phyloP scores from a whole-genome alignment of 1,140 invertebrate species.

The Zeugodacus cucurbitae region DNA sequence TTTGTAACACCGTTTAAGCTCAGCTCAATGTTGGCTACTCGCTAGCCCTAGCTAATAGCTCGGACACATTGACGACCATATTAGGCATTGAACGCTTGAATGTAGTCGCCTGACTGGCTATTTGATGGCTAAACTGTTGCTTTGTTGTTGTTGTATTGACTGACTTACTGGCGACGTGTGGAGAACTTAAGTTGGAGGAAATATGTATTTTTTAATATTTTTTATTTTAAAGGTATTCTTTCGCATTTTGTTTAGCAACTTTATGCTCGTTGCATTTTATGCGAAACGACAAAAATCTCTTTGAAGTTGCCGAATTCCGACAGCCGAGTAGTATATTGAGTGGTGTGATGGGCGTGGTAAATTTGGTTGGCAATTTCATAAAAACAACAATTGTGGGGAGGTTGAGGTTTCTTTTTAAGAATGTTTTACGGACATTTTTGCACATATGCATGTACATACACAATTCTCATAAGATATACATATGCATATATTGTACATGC shows the following conservation, averaged over 20 bases:
- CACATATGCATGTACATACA: neutral
- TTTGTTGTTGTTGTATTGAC: neutral
- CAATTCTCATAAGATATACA: no score
- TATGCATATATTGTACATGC: no score
- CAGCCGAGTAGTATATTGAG: neutral
- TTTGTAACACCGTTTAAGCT: conserved; percentile 35
- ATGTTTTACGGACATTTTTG: neutral
- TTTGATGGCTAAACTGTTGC: neutral
- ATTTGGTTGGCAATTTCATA: conserved; percentile 11
- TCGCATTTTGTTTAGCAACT: neutral
- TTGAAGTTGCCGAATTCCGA: conserved; percentile 11
- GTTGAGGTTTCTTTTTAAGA: neutral
- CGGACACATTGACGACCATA: neutral
- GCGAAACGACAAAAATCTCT: conserved; percentile 24
- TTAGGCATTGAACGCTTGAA: neutral
- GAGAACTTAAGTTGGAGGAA: neutral
- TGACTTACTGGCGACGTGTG: neutral
- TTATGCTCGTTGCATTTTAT: conserved; percentile 35
- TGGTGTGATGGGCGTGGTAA: conserved; percentile 17
- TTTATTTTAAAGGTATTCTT: neutral
- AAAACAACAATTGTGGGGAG: neutral
- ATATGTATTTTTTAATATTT: neutral
- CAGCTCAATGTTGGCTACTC: neutral
- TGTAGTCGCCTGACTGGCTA: neutral
- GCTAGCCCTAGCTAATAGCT: neutral